Evolutionary conservation across 2,888 invertebrate species (phyloP).

Genomic region (Cylindroiulus punctatus): DNA sequence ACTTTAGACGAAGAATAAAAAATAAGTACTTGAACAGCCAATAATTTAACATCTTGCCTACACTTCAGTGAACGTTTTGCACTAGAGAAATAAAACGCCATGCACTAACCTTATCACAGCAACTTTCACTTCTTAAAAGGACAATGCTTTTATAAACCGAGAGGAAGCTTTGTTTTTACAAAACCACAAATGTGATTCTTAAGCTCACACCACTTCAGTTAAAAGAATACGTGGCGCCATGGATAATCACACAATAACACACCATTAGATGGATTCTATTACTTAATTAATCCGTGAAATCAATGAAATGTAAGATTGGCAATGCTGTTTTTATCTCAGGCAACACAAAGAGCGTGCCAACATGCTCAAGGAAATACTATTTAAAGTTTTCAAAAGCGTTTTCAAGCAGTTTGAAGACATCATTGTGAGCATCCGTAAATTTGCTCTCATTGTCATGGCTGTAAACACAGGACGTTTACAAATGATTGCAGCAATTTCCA

Average conservation of each 20-base stretch:
- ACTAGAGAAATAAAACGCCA: neutral
- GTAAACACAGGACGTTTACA: too few species aligned
- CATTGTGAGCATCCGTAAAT: too few species aligned
- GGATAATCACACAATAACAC: neutral
- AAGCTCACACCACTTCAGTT: neutral
- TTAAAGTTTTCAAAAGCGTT: too few species aligned
- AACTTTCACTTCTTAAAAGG: constrained; percentile 40
- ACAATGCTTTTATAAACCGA: constrained; percentile 7
- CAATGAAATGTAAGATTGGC: neutral
- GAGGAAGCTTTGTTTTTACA: neutral
- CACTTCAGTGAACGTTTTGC: neutral
- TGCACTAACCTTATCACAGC: neutral
- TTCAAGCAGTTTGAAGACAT: too few species aligned
- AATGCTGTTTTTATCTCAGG: too few species aligned
- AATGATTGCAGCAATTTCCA: too few species aligned
- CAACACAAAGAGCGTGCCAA: too few species aligned
- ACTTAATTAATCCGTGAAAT: neutral
- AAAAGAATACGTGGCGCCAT: neutral
- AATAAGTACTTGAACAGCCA: neutral
- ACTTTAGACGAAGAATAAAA: neutral
- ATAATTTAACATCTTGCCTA: constrained; percentile 14
- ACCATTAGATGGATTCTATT: neutral
- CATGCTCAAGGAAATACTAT: too few species aligned
- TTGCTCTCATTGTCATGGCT: too few species aligned
- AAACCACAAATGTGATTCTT: constrained; percentile 15